Conservation (phyloP, 2,797 vertebrate species). For the Pseudotriccus pelzelni region DNA sequence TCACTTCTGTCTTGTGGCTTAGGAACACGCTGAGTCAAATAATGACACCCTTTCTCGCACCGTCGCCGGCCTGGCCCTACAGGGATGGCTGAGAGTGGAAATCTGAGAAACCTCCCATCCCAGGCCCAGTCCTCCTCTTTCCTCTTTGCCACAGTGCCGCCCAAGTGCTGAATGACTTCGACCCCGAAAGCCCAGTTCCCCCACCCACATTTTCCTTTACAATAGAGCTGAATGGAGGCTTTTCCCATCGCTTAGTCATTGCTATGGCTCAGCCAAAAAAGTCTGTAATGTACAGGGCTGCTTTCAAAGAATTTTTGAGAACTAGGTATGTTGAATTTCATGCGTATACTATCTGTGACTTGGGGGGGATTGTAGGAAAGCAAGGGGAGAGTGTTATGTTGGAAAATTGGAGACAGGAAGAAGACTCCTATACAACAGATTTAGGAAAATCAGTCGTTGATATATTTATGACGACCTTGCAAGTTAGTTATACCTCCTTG, state of each 20-base stretch:
- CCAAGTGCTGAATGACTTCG: conserved; percentile 23
- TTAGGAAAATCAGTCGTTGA: neutral
- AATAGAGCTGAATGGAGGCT: conserved; percentile 49
- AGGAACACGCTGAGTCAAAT: conserved; percentile 79
- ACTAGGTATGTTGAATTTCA: neutral
- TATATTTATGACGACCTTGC: neutral
- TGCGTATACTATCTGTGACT: neutral
- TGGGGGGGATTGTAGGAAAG: neutral
- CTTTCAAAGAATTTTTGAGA: conserved; percentile 78
- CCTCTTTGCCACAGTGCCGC: conserved; percentile 7
- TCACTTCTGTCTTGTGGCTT: conserved; percentile 70
- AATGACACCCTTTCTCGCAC: conserved; percentile 28
- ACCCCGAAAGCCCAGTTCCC: conserved; percentile 37
- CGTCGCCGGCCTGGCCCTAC: neutral
- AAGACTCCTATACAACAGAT: neutral
- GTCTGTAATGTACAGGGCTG: conserved; percentile 22
- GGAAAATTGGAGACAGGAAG: neutral
- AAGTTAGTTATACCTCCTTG: neutral
- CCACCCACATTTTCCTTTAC: conserved; percentile 78
- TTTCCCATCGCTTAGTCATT: conserved; percentile 74
- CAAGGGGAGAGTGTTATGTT: neutral
- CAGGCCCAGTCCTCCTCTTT: conserved; percentile 51
- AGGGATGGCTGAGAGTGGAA: conserved; percentile 73
- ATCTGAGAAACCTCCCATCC: conserved; percentile 66
- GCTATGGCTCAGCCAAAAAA: conserved; percentile 58